These are phyloP conservation scores for Alcedo atthis DNA, from an alignment of 2,797 vertebrate genomes.

Conservation along the genomic window DNA sequence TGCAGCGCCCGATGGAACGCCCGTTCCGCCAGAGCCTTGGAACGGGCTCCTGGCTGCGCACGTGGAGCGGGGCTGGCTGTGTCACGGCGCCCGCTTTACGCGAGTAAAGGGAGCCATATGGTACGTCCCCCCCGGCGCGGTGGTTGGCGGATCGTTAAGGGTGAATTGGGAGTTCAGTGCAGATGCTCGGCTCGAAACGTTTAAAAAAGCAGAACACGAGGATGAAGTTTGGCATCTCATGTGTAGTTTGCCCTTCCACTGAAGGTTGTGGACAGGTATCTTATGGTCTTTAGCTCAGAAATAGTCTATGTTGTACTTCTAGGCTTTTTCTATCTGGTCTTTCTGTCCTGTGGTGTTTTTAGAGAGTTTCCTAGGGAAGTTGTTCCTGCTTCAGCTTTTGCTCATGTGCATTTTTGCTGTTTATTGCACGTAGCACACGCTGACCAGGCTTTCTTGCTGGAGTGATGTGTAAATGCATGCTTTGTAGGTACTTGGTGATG, in stretches of 20 bases:
- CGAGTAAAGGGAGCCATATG: background rate
- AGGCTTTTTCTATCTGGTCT: background rate
- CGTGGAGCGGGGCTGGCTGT: background rate
- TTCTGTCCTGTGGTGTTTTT: background rate
- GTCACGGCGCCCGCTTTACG: background rate
- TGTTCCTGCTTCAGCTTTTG: background rate
- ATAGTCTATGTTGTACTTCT: background rate
- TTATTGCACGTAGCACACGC: rapidly evolving
- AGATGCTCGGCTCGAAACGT: background rate
- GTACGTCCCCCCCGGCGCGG: rapidly evolving
- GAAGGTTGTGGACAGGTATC: background rate
- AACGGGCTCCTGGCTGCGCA: background rate
- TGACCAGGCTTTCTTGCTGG: background rate
- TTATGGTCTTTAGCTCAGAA: background rate
- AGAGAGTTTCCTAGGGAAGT: background rate
- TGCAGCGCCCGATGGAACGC: background rate
- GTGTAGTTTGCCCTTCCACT: background rate
- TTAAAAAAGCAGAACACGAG: background rate
- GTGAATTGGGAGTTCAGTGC: background rate
- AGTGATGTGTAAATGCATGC: background rate
- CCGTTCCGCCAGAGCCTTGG: rapidly evolving
- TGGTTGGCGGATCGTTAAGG: background rate
- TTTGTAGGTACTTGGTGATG: rapidly evolving
- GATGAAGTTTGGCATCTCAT: background rate
- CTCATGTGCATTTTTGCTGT: background rate